These are phyloP conservation scores for Lerista edwardsae DNA, from an alignment of 2,797 vertebrate genomes.

Conservation along the genomic window DNA sequence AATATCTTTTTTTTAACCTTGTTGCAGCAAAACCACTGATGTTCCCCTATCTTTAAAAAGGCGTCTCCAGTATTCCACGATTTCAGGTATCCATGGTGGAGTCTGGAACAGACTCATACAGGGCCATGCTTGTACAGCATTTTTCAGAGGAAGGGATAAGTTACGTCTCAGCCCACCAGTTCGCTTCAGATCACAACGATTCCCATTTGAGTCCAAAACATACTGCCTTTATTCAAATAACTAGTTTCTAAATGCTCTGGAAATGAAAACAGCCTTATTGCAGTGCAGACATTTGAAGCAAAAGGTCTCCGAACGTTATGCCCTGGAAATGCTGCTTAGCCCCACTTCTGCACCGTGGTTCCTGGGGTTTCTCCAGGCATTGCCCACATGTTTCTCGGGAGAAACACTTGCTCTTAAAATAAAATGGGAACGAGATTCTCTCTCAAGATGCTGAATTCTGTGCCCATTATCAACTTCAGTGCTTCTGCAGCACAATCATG, in stretches of 20 bases:
- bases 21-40: too few species aligned
- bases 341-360: too few species aligned
- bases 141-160: neutral
- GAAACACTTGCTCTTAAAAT: neutral
- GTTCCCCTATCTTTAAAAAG: too few species aligned
- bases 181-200: neutral
- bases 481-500: neutral
- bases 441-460: neutral
- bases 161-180: neutral
- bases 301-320: neutral
- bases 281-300: neutral
- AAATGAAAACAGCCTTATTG: too few species aligned
- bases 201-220: neutral
- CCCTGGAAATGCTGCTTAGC: neutral
- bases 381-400: neutral
- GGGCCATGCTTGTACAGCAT: too few species aligned
- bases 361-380: neutral
- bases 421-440: neutral
- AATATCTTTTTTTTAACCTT: too few species aligned
- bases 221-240: neutral
- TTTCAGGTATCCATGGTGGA: too few species aligned
- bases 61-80: too few species aligned
- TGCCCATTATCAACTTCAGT: neutral
- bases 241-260: too few species aligned
- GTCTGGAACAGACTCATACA: too few species aligned